Evolutionary conservation across 2,797 vertebrate species (phyloP).

Genomic region (Hoplostethus mediterraneus): DNA sequence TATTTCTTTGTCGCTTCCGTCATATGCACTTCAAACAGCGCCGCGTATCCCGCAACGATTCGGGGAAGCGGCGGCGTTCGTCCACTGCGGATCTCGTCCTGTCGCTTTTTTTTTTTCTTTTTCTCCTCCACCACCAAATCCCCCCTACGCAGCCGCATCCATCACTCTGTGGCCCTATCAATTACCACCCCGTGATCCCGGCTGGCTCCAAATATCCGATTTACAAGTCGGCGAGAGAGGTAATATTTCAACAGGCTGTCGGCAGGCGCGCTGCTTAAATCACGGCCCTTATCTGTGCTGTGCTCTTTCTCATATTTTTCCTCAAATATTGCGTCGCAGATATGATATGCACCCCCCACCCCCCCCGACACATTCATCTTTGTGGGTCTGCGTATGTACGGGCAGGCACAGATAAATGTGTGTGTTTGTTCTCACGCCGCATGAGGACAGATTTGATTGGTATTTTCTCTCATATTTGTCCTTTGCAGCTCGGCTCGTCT

Average conservation of each 20-base stretch:
- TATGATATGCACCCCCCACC: constrained; percentile 54
- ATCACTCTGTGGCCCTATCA: constrained; percentile 53
- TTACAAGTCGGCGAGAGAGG: constrained; percentile 62
- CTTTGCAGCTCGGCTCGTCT: not conserved
- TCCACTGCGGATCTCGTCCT: constrained; percentile 23
- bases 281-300: constrained; percentile 65
- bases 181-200: constrained; percentile 51
- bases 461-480: constrained; percentile 25
- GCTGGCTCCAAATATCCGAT: constrained; percentile 65
- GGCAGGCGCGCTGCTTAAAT: constrained; percentile 56
- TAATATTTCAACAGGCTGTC: constrained; percentile 71
- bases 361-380: constrained; percentile 66
- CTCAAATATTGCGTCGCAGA: constrained; percentile 71
- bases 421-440: constrained; percentile 15
- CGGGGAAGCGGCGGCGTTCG: constrained; percentile 28
- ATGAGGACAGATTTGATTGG: constrained; percentile 8
- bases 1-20: constrained; percentile 22
- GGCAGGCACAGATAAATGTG: constrained; percentile 26
- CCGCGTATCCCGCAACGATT: constrained; percentile 5
- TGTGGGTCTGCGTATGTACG: constrained; percentile 51
- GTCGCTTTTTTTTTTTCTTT: not conserved
- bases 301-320: constrained; percentile 71
- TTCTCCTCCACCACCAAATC: constrained; percentile 35
- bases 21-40: constrained; percentile 33
- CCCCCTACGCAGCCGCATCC: constrained; percentile 9